Conservation (phyloP, 2,888 invertebrate genomes). For the Unio pictorum region DNA sequence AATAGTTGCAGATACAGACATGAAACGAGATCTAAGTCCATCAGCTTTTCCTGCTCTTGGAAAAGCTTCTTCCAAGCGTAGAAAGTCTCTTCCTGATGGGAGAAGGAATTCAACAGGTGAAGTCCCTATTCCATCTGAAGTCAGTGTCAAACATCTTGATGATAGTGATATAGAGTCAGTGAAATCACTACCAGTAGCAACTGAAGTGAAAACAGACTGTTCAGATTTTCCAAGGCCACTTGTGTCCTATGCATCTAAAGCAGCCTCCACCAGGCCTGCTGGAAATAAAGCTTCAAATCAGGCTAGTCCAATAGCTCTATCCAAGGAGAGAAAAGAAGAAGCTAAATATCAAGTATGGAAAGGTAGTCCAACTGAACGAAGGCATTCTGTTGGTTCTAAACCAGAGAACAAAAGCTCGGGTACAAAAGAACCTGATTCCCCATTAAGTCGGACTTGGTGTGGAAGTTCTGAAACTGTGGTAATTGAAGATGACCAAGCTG, state of each 20-base stretch:
- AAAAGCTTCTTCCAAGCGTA: conserved; percentile 27
- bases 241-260: conserved; percentile 63
- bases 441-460: too few relatives aligned
- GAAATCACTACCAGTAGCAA: conserved; percentile 62
- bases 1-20: conserved; percentile 17
- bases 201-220: conserved; percentile 23
- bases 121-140: conserved; percentile 42
- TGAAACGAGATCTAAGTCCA: conserved; percentile 58
- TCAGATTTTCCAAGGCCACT: conserved; percentile 42
- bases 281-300: conserved; percentile 11
- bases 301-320: conserved; percentile 17
- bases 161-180: conserved; percentile 66
- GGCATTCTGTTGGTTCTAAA: conserved; percentile 63
- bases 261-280: conserved; percentile 48
- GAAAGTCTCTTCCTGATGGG: conserved; percentile 40
- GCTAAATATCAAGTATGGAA: conserved; percentile 48
- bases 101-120: conserved; percentile 60
- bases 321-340: conserved; percentile 14
- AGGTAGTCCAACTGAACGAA: conserved; percentile 57
- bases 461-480: conserved; percentile 9
- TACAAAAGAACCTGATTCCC: conserved; percentile 12
- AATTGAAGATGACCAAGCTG: conserved; percentile 20
- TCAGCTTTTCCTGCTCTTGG: conserved; percentile 61
- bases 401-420: conserved; percentile 45
- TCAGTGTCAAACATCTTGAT: conserved; percentile 44